Evolutionary conservation across 2,113 vertebrate genomes (phyloP), one percentile per base, ranked within the genome.

Genomic region (Sprattus sprattus): DNA sequence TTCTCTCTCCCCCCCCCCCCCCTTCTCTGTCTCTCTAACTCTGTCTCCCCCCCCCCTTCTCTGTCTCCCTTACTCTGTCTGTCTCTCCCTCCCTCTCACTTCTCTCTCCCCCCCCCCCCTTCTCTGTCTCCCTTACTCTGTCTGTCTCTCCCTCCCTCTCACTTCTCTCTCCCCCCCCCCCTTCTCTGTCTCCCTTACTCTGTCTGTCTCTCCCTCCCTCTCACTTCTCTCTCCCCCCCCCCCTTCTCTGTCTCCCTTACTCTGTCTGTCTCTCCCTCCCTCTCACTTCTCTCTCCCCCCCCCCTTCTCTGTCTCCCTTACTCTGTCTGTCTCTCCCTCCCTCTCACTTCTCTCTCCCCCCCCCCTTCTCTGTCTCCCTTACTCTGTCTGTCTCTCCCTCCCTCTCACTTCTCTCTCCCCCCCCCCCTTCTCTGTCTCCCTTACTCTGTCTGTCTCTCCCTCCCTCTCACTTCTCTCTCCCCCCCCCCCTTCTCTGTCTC

Each of bases 61-160:
- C n/a, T n/a, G n/a, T n/a, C n/a, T n/a, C n/a, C n/a, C n/a, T n/a
- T n/a, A n/a, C 39, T 4, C 18, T n/a, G n/a, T 16, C 47, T 49
- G 8, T 11, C 47, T 9, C n/a, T n/a, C n/a, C n/a, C 47, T 49
- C 47, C 13, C 47, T 2, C 52, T 18, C 52, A 13, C 52, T 54
- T 15, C 22, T 52, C 39, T 22, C 95, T n/a, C 88, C 99, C 98
- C 95, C n/a, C n/a, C n/a, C n/a, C n/a, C n/a, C n/a, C n/a, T n/a
- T n/a, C n/a, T 49, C 47, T 49, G 9, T 49, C 47, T 49, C 47
- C 11, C 47, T 13, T 1, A 50, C n/a, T n/a, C n/a, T n/a, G n/a
- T n/a, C 39, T 4, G 13, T 16, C 47, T 49, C 47, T 11, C 47
- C 13, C 47, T 49, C 47, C 13, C 47, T 2, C 52, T 18, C 52